Base-by-base conservation (phyloP, 2,888 invertebrate genomes). In the Theretra japonica region DNA sequence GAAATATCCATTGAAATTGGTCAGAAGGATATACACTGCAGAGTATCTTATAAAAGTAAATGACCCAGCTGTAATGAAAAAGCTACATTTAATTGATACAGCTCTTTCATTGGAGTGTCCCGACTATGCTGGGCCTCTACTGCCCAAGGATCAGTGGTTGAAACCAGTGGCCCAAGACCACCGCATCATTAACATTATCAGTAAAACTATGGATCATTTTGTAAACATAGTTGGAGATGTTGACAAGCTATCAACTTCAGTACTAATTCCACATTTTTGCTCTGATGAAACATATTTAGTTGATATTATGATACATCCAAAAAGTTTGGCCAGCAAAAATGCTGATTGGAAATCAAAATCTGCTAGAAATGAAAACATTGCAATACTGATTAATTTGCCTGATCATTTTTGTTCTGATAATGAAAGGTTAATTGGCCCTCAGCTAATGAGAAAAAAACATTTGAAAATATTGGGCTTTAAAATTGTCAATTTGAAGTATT, bases 361-460 rank as follows among this genome's bases (percentile, higher is more conserved):
- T 7, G 86, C 85, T 41, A 90, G 86, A 70, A 94, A 95, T 83
- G 84, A 92, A 70, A 95, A 92, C 78, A 91, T 94, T 60, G 96
- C 95, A 0, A 78, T 97, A 56, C 85, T 97, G 70, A 94, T 97
- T 72, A 94, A 96, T 83, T 87, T 96, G 71, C 96, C 96, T 1
- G 96, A 97, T 75, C 95, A 96, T 85, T 96, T 95, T 85, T 96
- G 96, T 82, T 92, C 94, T 59, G 94, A 95, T 73, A 94, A 94
- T 59, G 87, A 89, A 62, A 88, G 93, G 70, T 85, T 97, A 28
- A 91, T 95, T 76, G 97, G 97, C 0, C 95, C 96, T 30, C 96
- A 96, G 85, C 86, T 93, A 3, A 95, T 96, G 95, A 95, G 95
- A 76, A 95, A 93, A 73, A 94, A 95, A 73, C 96, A 96, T 83